Evolutionary conservation across 2,888 invertebrate genomes (phyloP), one percentile per base, ranked within the genome.

Genomic region (Drosophila basisetae): DNA sequence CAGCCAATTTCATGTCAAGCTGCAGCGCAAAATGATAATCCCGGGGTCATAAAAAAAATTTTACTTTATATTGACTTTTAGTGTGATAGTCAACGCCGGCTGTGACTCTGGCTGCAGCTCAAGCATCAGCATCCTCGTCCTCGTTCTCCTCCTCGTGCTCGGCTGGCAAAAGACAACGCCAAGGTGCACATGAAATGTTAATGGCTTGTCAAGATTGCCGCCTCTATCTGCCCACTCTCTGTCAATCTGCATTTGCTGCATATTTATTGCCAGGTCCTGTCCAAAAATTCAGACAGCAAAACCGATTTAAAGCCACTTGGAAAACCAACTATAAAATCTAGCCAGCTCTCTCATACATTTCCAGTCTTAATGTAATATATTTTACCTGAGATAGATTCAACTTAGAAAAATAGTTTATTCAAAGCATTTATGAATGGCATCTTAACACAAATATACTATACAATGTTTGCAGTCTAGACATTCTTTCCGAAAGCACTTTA

Each of bases 31-130:
- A 90, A 91, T 86, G 90, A 83, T 90, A 90, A 90, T 90, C 90
- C 90, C 78, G 75, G 70, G 87, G 86, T 90, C 86, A 84, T 89
- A 90, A 91, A 91, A 90, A 80, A 77, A 89, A 83, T 87, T 89
- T 88, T 88, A 85, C 90, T 84, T 90, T 87, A 87, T 90, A 87
- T 87, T 90, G 90, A 87, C 87, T 87, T 90, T 87, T 90, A 85
- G 89, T 85, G 89, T 79, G 82, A 85, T 85, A 89, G 86, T 80
- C 90, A 82, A 69, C 73, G 80, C 76, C 71, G 78, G 76, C 80
- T 75, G 71, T 33, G 54, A 53, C 75, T 59, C 25, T 6, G 18
- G 55, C 66, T 53, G 22, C 11, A 31, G 37, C 65, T 39, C 39
- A 2, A 11, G 52, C 56, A 35, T 13, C n/a, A 7, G 25, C 30